These are phyloP conservation scores for Oxystoma pomonae DNA, from an alignment of 2,888 invertebrate species.

Conservation along the genomic window DNA sequence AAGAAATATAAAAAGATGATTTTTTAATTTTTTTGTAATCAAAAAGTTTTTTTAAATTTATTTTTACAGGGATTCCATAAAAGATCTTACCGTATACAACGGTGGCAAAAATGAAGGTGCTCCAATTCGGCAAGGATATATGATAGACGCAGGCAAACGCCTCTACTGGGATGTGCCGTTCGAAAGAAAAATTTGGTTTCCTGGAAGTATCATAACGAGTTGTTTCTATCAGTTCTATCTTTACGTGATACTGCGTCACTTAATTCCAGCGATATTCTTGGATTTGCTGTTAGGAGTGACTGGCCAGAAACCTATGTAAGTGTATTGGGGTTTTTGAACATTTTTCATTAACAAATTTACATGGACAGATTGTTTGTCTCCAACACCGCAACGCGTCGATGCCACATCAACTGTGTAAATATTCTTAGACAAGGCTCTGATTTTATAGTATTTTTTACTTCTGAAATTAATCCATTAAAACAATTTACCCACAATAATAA, in stretches of 20 bases:
- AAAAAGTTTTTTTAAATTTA: too few relatives aligned
- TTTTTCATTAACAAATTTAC: too few relatives aligned
- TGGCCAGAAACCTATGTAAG: constrained; percentile 75
- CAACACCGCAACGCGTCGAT: too few relatives aligned
- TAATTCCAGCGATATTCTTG: constrained; percentile 71
- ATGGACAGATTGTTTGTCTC: too few relatives aligned
- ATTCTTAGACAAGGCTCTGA: too few relatives aligned
- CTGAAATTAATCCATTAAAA: too few relatives aligned
- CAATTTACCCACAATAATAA: too few relatives aligned
- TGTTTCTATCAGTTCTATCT: constrained; percentile 61
- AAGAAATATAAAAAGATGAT: too few relatives aligned
- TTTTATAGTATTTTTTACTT: too few relatives aligned
- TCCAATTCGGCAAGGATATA: neutral
- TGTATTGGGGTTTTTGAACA: too few relatives aligned
- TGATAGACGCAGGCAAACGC: constrained; percentile 2
- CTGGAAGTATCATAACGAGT: constrained; percentile 66
- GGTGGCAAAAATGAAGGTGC: constrained; percentile 3
- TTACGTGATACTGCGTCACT: constrained; percentile 65
- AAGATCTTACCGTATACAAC: constrained; percentile 12
- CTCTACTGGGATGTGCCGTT: constrained; percentile 78
- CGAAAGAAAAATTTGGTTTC: constrained; percentile 71
- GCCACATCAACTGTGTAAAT: too few relatives aligned
- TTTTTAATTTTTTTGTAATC: too few relatives aligned
- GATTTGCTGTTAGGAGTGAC: constrained; percentile 62
- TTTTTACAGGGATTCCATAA: constrained; percentile 3